Base-by-base conservation (phyloP, 2,888 invertebrate species). In the Pterostichus niger region DNA sequence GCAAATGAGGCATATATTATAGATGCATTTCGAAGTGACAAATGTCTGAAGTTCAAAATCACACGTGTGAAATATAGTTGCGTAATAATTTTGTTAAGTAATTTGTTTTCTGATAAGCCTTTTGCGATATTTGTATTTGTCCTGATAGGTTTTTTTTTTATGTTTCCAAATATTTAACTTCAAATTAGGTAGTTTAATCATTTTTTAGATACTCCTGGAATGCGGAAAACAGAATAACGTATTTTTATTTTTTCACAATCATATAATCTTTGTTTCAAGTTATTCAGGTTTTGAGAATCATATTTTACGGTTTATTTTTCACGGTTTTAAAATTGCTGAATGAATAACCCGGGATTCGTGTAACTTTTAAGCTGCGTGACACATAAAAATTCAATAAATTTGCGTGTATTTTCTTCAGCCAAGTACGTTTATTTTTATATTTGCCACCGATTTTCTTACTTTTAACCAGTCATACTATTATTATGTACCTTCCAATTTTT, bases 361-460 rank as follows among this genome's bases (percentile, higher is more conserved):
- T 5, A 11, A n/a, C 2, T 49, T 49, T 24, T 40, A 49, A 49
- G 11, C 17, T 64, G 64, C 35, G 13, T 64, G 64, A 64, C 64
- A 35, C 13, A 64, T 11, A 33, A 64, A 64, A 64, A 64, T 64
- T 64, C 64, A 64, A 64, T 64, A 64, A 64, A 64, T 64, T 64
- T 64, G 64, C 64, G 64, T 64, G 64, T 64, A 64, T 33, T 35
- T 54, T 64, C 64, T 64, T 13, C 64, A 64, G 35, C 64, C 64
- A 64, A 64, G 64, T 64, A 64, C 64, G 31, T 40, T 64, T 64
- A 64, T 64, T 64, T 64, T 64, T 64, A 64, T 64, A 49, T 64
- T 64, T 64, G 33, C n/a, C n/a, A 31, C n/a, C 10, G 6, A 33
- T 64, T 64, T 64, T 64, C 35, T 64, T 64, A 59, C 11, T 31